Conservation (phyloP, 1,140 invertebrate species). For the Bradysia coprophila region DNA sequence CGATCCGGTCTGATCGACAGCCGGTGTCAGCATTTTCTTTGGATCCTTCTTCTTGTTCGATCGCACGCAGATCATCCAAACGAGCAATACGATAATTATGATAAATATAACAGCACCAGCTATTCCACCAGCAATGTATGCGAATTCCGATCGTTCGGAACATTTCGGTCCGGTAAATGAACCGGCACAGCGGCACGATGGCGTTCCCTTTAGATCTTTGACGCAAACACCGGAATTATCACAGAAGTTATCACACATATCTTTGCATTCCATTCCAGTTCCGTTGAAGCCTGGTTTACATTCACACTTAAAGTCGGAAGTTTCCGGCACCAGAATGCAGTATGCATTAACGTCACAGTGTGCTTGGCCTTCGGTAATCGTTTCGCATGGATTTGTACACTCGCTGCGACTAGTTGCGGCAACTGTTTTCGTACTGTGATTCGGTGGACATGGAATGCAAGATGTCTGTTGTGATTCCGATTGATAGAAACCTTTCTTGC, state of each 20-base stretch:
- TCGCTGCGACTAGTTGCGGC: slow-evolving; percentile 68
- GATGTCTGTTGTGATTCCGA: slow-evolving; percentile 72
- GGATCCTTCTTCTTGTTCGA: slow-evolving; percentile 66
- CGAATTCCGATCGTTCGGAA: slow-evolving; percentile 80
- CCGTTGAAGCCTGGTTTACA: slow-evolving; percentile 90
- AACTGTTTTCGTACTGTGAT: slow-evolving; percentile 72
- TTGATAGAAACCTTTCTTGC: slow-evolving; percentile 86
- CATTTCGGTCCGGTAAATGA: slow-evolving; percentile 86
- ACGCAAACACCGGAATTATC: slow-evolving; percentile 83
- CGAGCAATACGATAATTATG: slow-evolving; percentile 76
- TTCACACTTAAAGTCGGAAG: slow-evolving; percentile 75
- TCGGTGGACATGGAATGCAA: slow-evolving; percentile 77
- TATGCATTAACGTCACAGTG: slow-evolving; percentile 78
- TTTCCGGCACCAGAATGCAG: slow-evolving; percentile 69
- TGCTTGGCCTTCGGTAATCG: slow-evolving; percentile 40
- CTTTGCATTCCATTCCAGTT: slow-evolving; percentile 60
- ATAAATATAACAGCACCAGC: slow-evolving; percentile 80
- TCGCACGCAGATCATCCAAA: slow-evolving; percentile 94
- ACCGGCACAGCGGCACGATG: slow-evolving; percentile 72
- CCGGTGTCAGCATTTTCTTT: slow-evolving; percentile 70
- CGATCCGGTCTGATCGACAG: slow-evolving; percentile 72
- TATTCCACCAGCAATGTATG: slow-evolving; percentile 85
- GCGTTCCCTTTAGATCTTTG: slow-evolving; percentile 64
- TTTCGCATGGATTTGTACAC: slow-evolving; percentile 82
- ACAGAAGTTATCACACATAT: slow-evolving; percentile 75